These are phyloP conservation scores for Verasper variegatus DNA, from an alignment of 2,113 vertebrate species.

Conservation along the genomic window DNA sequence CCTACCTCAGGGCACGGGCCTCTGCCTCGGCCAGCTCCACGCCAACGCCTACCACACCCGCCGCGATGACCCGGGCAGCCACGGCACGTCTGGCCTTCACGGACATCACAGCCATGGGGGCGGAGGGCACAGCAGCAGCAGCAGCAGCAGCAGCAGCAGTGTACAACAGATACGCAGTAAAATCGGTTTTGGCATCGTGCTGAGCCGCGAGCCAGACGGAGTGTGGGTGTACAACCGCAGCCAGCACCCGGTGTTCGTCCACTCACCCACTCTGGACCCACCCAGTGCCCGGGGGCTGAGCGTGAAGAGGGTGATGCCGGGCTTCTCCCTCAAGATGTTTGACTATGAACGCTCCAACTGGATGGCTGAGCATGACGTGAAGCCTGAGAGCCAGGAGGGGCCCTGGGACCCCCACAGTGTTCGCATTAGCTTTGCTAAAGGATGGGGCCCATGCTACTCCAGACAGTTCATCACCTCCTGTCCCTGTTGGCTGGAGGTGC, in stretches of 20 bases:
- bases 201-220: constrained; percentile 93
- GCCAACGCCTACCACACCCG: constrained; percentile 73
- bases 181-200: constrained; percentile 95
- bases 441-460: constrained; percentile 96
- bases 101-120: constrained; percentile 54
- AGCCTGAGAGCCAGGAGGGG: constrained; percentile 87
- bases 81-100: constrained; percentile 23
- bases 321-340: constrained; percentile 96
- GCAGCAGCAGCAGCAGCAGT: constrained; percentile 68
- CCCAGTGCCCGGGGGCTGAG: constrained; percentile 87
- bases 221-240: constrained; percentile 99
- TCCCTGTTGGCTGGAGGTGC: constrained; percentile 96
- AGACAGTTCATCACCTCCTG: constrained; percentile 99
- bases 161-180: constrained; percentile 93
- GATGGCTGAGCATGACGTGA: constrained; percentile 84
- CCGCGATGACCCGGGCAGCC: constrained; percentile 53
- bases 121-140: constrained; percentile 19
- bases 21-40: constrained; percentile 95
- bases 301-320: constrained; percentile 93
- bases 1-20: constrained; percentile 99
- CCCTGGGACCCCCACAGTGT: constrained; percentile 96
- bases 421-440: constrained; percentile 97
- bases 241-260: constrained; percentile 96
- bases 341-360: constrained; percentile 92
- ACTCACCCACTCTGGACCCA: constrained; percentile 95